phyloP scores from a whole-genome alignment of 2,888 invertebrate genomes.

The Nemotelus nigrinus region DNA sequence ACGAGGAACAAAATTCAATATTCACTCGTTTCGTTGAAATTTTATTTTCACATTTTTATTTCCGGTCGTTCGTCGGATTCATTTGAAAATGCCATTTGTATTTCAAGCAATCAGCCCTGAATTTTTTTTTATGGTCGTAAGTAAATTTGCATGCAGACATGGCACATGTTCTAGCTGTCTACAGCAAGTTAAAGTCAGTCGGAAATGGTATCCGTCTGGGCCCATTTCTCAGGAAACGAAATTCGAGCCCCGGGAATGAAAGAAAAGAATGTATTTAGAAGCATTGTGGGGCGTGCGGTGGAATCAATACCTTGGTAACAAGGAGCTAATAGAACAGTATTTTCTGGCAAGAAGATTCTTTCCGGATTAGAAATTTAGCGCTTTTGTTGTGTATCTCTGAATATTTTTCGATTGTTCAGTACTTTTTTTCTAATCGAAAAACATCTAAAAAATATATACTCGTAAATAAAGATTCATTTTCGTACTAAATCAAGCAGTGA shows the following conservation, averaged over 20 bases:
- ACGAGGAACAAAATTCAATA: constrained; percentile 24
- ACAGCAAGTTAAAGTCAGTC: not conserved
- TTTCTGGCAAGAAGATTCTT: no score
- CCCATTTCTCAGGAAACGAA: not conserved
- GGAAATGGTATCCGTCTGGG: not conserved
- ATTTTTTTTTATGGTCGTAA: constrained; percentile 25
- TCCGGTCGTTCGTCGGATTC: not conserved
- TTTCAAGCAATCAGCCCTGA: not conserved
- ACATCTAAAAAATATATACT: no score
- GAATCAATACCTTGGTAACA: constrained; percentile 2
- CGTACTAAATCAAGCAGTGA: no score
- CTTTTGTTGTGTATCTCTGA: no score
- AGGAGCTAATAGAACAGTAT: no score
- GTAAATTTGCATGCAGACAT: constrained; percentile 32
- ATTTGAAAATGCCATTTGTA: constrained; percentile 11
- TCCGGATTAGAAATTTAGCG: no score
- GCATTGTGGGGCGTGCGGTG: not conserved
- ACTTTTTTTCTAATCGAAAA: no score
- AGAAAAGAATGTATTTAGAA: not conserved
- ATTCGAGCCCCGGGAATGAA: not conserved
- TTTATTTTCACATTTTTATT: constrained; percentile 14
- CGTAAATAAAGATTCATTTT: no score
- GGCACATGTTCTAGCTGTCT: constrained; percentile 1
- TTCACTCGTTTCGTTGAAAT: constrained; percentile 5
- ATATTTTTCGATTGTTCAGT: no score